Evolutionary conservation across 92 coral and sea anemone species (phyloP).

Genomic region (Palythoa grandiflora): DNA sequence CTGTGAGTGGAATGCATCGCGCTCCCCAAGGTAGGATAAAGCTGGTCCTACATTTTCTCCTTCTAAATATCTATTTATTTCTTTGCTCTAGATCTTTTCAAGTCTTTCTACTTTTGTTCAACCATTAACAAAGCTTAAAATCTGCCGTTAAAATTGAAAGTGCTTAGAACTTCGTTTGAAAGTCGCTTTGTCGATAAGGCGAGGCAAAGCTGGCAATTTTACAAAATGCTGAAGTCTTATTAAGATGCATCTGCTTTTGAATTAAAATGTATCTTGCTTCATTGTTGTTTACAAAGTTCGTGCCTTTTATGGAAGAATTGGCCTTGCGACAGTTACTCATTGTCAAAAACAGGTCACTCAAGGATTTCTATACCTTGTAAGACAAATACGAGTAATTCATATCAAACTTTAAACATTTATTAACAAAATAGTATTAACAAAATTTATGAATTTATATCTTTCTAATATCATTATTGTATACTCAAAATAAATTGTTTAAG

Average conservation of each 20-base stretch:
- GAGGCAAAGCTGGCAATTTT: background rate
- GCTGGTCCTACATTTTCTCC: background rate
- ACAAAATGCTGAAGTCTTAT: background rate
- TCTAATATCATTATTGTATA: no score
- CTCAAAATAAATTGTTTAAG: no score
- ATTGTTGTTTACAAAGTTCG: background rate
- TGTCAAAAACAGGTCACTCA: background rate
- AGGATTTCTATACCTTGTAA: background rate
- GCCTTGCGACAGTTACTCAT: background rate
- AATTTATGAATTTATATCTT: no score
- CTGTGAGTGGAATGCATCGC: background rate
- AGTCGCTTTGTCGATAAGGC: background rate
- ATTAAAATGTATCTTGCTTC: background rate
- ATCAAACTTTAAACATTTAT: no score
- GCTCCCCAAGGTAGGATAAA: conserved; percentile 7
- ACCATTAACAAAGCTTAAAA: background rate
- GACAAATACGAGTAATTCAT: no score
- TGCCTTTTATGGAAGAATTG: background rate
- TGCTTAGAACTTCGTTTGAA: background rate
- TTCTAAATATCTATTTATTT: background rate
- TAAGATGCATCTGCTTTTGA: background rate
- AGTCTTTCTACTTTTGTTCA: background rate
- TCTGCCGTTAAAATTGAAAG: background rate
- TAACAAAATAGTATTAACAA: no score
- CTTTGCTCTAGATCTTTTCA: background rate